These are phyloP conservation scores for Sandelia bainsii DNA, from an alignment of 2,797 vertebrate species.

Conservation along the genomic window DNA sequence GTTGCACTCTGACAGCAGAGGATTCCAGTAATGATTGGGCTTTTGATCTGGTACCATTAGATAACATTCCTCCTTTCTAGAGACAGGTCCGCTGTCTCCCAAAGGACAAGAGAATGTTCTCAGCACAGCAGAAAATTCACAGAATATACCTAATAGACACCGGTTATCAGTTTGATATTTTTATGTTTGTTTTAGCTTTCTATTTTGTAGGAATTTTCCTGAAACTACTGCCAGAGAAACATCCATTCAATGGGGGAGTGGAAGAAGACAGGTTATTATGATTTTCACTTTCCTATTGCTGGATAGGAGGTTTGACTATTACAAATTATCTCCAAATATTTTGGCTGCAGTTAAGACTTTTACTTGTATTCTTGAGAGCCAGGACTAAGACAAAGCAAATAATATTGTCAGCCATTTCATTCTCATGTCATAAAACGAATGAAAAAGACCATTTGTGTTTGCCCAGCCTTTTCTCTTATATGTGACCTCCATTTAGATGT, in stretches of 20 bases:
- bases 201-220: slow-evolving; percentile 17
- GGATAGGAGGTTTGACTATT: slow-evolving; percentile 24
- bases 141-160: slow-evolving; percentile 36
- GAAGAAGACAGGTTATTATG: slow-evolving; percentile 4
- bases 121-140: slow-evolving; percentile 40
- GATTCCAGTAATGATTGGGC: slow-evolving; percentile 71
- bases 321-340: slow-evolving; percentile 19
- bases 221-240: slow-evolving; percentile 23
- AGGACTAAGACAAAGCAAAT: slow-evolving; percentile 9
- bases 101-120: slow-evolving; percentile 57
- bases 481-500: slow-evolving; percentile 25
- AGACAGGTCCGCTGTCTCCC: slow-evolving; percentile 68
- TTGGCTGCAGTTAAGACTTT: slow-evolving; percentile 12
- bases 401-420: background rate
- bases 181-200: slow-evolving; percentile 26
- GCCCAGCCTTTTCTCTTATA: slow-evolving; percentile 13
- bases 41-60: slow-evolving; percentile 78
- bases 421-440: slow-evolving; percentile 21
- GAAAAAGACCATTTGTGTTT: slow-evolving; percentile 25
- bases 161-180: slow-evolving; percentile 39
- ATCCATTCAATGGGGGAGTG: background rate
- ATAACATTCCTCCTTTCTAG: slow-evolving; percentile 71
- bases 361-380: slow-evolving; percentile 2
- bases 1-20: slow-evolving; percentile 57
- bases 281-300: background rate